Conservation (phyloP, 2,888 invertebrate genomes). For the Biston betularia region DNA sequence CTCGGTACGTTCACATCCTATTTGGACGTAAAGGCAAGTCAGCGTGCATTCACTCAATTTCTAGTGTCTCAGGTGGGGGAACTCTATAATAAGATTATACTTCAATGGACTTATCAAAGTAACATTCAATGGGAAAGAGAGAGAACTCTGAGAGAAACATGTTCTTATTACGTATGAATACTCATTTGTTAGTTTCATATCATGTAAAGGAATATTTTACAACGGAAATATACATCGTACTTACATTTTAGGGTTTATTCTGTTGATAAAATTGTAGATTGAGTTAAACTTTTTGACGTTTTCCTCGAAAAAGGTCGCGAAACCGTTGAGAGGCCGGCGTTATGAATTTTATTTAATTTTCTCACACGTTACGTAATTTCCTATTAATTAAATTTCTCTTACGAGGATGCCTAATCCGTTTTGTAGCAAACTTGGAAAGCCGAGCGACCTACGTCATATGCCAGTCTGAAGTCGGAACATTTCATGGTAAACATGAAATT, state of each 20-base stretch:
- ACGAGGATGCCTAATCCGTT: slow-evolving; percentile 64
- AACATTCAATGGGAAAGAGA: slow-evolving; percentile 38
- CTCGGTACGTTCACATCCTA: slow-evolving; percentile 61
- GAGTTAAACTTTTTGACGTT: slow-evolving; percentile 19
- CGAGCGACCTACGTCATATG: slow-evolving; percentile 60
- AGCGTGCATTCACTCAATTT: slow-evolving; percentile 39
- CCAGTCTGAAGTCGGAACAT: slow-evolving; percentile 61
- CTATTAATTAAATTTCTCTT: slow-evolving; percentile 66
- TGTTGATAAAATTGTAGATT: slow-evolving; percentile 3
- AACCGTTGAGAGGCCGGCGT: slow-evolving; percentile 10
- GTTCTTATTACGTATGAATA: slow-evolving; percentile 36
- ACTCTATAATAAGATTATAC: slow-evolving; percentile 37
- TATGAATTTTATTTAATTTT: slow-evolving; percentile 51
- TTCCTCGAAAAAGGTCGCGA: slow-evolving; percentile 32
- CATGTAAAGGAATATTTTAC: not conserved
- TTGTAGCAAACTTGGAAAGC: slow-evolving; percentile 65
- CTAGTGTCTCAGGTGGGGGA: slow-evolving; percentile 35
- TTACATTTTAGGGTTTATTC: not conserved
- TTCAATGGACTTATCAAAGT: slow-evolving; percentile 35
- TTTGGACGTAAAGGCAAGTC: slow-evolving; percentile 51
- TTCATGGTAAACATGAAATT: slow-evolving; percentile 50
- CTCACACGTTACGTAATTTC: slow-evolving; percentile 58
- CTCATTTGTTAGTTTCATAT: slow-evolving; percentile 35
- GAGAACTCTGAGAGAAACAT: slow-evolving; percentile 33
- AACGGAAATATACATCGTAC: too few relatives aligned